These are phyloP conservation scores for Lottia gigantea DNA, from an alignment of 2,888 invertebrate species.

Conservation along the genomic window DNA sequence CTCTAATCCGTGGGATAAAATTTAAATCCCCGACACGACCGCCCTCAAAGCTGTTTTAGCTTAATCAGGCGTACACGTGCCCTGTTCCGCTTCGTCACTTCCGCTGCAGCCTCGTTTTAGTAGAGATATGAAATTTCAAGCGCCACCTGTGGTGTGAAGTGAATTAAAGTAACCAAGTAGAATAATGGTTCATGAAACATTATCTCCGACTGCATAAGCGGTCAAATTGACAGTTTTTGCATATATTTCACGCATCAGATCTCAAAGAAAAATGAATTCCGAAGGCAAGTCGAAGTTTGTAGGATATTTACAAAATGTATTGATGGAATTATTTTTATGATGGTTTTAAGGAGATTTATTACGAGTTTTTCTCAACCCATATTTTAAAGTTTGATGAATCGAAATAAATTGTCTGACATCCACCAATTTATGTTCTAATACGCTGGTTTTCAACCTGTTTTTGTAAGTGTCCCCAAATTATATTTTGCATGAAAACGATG, in stretches of 20 bases:
- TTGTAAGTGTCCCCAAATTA: too few species aligned
- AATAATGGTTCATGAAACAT: conserved; percentile 17
- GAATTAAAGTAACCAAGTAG: conserved; percentile 11
- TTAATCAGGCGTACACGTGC: conserved; percentile 22
- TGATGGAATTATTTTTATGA: too few species aligned
- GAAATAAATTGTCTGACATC: too few species aligned
- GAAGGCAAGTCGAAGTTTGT: too few species aligned
- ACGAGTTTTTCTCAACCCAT: too few species aligned
- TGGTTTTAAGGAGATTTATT: too few species aligned
- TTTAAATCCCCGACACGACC: conserved; percentile 11
- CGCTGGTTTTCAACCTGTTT: too few species aligned
- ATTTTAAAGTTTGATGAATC: too few species aligned
- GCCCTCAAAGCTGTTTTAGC: conserved; percentile 20
- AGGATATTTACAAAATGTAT: too few species aligned
- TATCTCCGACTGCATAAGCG: conserved; percentile 5
- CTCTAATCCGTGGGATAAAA: conserved; percentile 9
- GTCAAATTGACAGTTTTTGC: background rate
- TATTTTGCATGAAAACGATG: too few species aligned
- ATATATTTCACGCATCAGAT: background rate
- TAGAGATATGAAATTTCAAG: background rate
- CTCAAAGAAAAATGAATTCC: too few species aligned
- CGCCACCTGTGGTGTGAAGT: conserved; percentile 22
- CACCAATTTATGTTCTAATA: too few species aligned
- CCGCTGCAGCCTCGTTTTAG: conserved; percentile 10
- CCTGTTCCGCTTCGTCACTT: conserved; percentile 13